phyloP scores from a whole-genome alignment of 2,113 vertebrate species.

The Gavialis gangeticus region DNA sequence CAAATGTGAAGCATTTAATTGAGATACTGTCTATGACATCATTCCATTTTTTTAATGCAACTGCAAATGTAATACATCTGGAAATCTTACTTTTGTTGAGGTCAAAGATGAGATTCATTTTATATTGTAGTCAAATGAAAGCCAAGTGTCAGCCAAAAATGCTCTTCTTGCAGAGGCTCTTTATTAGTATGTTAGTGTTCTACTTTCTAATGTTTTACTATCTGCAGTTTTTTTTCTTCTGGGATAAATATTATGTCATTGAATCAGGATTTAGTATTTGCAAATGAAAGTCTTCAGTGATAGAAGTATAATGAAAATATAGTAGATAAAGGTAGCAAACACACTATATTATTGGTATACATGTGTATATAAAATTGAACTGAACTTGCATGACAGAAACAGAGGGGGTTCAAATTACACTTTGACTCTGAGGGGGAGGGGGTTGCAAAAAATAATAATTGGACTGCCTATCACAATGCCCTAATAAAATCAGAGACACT shows the following conservation, averaged over 20 bases:
- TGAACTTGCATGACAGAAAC: conserved; percentile 16
- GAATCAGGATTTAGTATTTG: conserved; percentile 31
- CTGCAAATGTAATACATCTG: background rate
- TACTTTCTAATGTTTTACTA: background rate
- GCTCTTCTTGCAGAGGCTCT: background rate
- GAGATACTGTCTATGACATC: background rate
- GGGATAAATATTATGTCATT: background rate
- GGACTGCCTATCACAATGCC: no score
- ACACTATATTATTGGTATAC: background rate
- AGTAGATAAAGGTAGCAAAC: background rate
- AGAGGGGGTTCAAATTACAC: background rate
- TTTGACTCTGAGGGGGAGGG: background rate
- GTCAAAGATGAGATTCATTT: background rate
- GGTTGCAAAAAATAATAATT: no score
- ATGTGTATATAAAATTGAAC: conserved; percentile 22
- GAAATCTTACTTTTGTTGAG: background rate
- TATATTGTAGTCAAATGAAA: conserved; percentile 3
- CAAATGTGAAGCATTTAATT: background rate
- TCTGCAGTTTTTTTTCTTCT: background rate
- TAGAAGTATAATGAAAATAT: background rate
- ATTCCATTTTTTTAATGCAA: background rate
- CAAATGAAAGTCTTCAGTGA: conserved; percentile 36
- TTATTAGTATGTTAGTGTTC: background rate
- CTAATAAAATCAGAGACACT: no score
- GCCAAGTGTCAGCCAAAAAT: background rate